Conservation (phyloP, 2,888 invertebrate species). For the Iselma pallidipennis region DNA sequence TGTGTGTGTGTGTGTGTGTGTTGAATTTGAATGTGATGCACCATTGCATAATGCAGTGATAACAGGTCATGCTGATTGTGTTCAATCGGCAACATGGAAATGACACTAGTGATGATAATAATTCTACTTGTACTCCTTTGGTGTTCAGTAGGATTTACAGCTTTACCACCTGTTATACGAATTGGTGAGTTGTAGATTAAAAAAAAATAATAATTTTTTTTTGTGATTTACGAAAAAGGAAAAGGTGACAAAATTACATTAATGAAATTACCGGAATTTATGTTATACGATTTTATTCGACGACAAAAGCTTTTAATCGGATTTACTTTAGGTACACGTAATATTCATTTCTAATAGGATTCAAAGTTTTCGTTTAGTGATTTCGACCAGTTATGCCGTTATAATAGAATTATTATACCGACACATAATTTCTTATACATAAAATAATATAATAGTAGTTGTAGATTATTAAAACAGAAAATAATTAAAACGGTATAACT, state of each 20-base stretch:
- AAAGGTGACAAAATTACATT: too few species aligned
- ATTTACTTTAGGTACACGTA: background rate
- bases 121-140: constrained; percentile 38
- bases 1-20: constrained; percentile 1
- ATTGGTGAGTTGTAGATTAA: constrained; percentile 59
- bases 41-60: constrained; percentile 32
- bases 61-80: constrained; percentile 39
- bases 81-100: constrained; percentile 32
- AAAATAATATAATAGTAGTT: background rate
- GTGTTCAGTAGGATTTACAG: constrained; percentile 49
- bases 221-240: too few species aligned
- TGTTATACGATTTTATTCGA: background rate
- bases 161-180: constrained; percentile 67
- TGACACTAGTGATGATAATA: constrained; percentile 26
- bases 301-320: background rate
- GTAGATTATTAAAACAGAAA: too few species aligned
- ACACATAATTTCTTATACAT: background rate
- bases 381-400: too few species aligned
- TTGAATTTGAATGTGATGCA: constrained; percentile 30
- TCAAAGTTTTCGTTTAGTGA: background rate
- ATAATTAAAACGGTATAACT: background rate
- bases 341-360: background rate
- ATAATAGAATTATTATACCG: too few species aligned
- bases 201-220: too few species aligned
- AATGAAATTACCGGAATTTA: too few species aligned